Evolutionary conservation across 2,888 invertebrate genomes (phyloP), one percentile per base, ranked within the genome.

Genomic region (Steinernema hermaphroditum): DNA sequence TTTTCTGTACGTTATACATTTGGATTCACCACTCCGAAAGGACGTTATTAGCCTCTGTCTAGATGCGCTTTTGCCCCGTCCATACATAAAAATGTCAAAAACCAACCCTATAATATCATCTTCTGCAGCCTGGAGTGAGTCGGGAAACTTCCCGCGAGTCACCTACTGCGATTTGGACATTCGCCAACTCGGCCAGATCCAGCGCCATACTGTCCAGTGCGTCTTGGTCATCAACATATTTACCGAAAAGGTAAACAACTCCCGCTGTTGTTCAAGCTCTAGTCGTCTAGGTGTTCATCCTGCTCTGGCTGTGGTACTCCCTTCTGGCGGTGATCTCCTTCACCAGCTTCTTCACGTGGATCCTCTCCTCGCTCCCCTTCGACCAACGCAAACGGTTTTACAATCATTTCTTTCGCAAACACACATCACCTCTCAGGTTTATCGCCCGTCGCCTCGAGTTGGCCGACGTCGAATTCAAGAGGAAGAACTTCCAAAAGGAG

Each of bases 181-280:
- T 16, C 62, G 77, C 0, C 70, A 77, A 37, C 74, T 86, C 69
- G 86, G 86, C 29, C 83, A 86, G 57, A 80, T 85, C 14, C 86
- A 86, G 72, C 75, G 82, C n/a, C 86, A 86, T 73, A 86, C 86
- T 14, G 85, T 86, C 1, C 86, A 86, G 72, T 86, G 86, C 75
- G 86, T 86, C 9, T 77, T 86, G 29, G 83, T 86, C 34, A 86
- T 86, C 74, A 86, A 86, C 74, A 86, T 86, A 43, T 86, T 86
- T 76, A 86, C 83, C 32, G 86, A 86, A 72, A 86, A 86, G 76
- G 82, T 82, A 24, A 43, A 69, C 37, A 29, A 16, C 6, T 24
- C 9, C 27, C 16, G 6, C 14, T 14, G 27, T 57, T 68, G 34
- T 32, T 27, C 2, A 71, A 69, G 12, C 9, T 24, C 8, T 8